Conservation (phyloP, 2,797 vertebrate species). For the Salmo trutta region DNA sequence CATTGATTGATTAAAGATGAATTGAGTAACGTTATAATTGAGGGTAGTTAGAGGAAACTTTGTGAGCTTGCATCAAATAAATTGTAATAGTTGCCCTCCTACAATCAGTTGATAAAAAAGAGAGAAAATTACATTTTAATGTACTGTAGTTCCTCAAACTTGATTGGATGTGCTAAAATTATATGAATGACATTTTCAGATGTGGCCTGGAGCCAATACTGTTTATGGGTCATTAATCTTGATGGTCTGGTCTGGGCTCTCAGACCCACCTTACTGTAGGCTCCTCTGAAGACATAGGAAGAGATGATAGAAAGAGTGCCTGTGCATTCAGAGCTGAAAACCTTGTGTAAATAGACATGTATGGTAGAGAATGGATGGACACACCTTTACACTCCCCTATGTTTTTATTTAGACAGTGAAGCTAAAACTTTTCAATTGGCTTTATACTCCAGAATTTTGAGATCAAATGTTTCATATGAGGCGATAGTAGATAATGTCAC, state of each 20-base stretch:
- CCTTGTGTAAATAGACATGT: background rate
- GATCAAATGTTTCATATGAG: no score
- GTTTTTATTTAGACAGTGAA: no score
- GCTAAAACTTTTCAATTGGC: no score
- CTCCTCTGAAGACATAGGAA: constrained; percentile 9
- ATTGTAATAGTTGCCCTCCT: background rate
- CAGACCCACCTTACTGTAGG: constrained; percentile 9
- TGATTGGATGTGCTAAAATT: background rate
- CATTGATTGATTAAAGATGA: constrained; percentile 15
- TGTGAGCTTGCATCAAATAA: constrained; percentile 6
- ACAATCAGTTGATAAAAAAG: background rate
- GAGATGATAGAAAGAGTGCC: constrained; percentile 19
- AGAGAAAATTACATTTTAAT: background rate
- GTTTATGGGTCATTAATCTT: constrained; percentile 52
- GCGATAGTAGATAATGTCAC: no score
- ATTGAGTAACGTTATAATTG: constrained; percentile 28
- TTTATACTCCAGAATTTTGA: no score
- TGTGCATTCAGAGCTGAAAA: background rate
- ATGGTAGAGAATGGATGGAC: background rate
- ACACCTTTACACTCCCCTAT: background rate
- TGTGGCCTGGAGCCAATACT: constrained; percentile 63
- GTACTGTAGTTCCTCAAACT: constrained; percentile 10
- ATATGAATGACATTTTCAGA: constrained; percentile 14
- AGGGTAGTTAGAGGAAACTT: constrained; percentile 18
- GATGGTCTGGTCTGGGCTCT: background rate